Percentiles rank a stretch among this genome's conserved stretches.
These are phyloP conservation scores for Pseudomyrmex cubaensis DNA, from an alignment of 1,140 invertebrate genomes.

Conservation along the genomic window DNA sequence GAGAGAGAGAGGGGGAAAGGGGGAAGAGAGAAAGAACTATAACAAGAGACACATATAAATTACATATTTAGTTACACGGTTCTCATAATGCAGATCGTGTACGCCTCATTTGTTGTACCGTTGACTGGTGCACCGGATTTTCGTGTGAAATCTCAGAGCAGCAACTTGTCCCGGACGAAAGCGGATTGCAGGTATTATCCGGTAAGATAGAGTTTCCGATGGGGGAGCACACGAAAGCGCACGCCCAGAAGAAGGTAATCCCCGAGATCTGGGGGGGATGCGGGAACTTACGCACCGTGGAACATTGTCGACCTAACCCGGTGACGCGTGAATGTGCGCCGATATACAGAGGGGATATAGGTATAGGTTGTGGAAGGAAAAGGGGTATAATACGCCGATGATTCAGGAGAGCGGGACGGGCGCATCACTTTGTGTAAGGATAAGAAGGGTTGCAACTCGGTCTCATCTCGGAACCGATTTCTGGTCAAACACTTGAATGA, in stretches of 20 bases:
- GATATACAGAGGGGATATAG: constrained; percentile 29
- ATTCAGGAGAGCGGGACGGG: constrained; percentile 10
- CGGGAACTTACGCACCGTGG: constrained; percentile 51
- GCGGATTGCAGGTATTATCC: constrained; percentile 72
- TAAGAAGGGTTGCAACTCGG: constrained; percentile 66
- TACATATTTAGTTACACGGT: background rate
- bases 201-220: constrained; percentile 76
- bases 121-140: constrained; percentile 31
- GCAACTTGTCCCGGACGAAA: constrained; percentile 58
- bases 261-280: constrained; percentile 63
- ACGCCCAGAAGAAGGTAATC: constrained; percentile 60
- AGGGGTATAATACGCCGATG: constrained; percentile 46
- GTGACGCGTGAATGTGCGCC: constrained; percentile 64
- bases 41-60: background rate
- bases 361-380: constrained; percentile 53
- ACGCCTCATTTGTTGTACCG: constrained; percentile 6
- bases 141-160: constrained; percentile 53
- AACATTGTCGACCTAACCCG: constrained; percentile 11
- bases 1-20: too few species aligned
- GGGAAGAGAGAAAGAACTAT: too few species aligned
- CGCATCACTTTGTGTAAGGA: background rate
- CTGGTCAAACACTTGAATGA: constrained; percentile 77
- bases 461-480: constrained; percentile 69
- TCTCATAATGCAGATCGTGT: constrained; percentile 14
- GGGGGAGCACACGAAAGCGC: constrained; percentile 67